phyloP scores from a whole-genome alignment of 1,140 invertebrate genomes.

The Drosophila ficusphila region DNA sequence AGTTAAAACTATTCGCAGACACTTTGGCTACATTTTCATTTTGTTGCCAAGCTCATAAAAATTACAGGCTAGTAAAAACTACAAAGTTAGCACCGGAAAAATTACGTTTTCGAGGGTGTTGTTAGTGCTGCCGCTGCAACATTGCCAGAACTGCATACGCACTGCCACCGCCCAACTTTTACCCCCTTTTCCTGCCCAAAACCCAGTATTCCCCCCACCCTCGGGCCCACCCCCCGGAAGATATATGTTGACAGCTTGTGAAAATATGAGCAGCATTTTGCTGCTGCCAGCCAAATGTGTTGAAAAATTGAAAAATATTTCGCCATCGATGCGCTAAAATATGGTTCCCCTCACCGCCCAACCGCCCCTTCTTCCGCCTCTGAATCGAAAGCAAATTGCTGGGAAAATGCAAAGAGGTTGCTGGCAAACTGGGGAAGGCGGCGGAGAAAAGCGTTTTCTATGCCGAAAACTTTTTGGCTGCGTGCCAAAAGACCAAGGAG shows the following conservation, averaged over 20 bases:
- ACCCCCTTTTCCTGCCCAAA: not conserved
- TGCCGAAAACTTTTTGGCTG: slow-evolving; percentile 64
- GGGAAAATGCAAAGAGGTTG: slow-evolving; percentile 54
- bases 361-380: not conserved
- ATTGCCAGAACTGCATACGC: slow-evolving; percentile 73
- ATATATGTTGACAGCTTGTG: slow-evolving; percentile 79
- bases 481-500: slow-evolving; percentile 39
- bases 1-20: slow-evolving; percentile 4
- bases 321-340: slow-evolving; percentile 78
- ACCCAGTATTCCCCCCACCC: not conserved
- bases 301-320: slow-evolving; percentile 83
- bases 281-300: slow-evolving; percentile 80
- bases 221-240: slow-evolving; percentile 36
- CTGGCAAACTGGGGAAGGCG: not conserved
- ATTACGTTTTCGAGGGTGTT: slow-evolving; percentile 28
- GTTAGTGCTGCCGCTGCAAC: slow-evolving; percentile 43
- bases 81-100: slow-evolving; percentile 26
- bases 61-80: slow-evolving; percentile 29
- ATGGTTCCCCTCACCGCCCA: slow-evolving; percentile 54
- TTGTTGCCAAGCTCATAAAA: slow-evolving; percentile 26
- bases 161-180: slow-evolving; percentile 1
- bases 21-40: not conserved
- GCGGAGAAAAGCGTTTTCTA: slow-evolving; percentile 45
- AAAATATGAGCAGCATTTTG: slow-evolving; percentile 81
- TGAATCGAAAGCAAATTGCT: slow-evolving; percentile 61